Conservation (phyloP, 2,113 vertebrate species). For the Phalacrocorax brasilianus region DNA sequence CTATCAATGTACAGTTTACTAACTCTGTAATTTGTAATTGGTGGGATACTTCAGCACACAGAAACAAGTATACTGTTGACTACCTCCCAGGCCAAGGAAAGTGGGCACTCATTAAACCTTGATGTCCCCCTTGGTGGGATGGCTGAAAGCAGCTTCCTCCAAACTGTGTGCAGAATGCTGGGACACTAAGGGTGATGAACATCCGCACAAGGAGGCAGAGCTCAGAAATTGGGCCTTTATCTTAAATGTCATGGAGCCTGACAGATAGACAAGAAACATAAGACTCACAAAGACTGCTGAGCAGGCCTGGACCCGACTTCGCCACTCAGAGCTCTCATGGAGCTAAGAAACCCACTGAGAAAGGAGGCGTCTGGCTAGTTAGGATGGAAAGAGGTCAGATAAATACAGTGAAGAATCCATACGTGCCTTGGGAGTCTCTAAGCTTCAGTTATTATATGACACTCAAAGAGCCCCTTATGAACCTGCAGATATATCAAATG, state of each 20-base stretch:
- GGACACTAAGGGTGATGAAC: background rate
- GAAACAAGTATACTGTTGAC: background rate
- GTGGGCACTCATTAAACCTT: rapidly evolving
- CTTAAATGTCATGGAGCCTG: rapidly evolving
- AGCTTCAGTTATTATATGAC: rapidly evolving
- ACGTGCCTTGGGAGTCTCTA: background rate
- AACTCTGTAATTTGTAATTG: background rate
- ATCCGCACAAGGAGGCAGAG: background rate
- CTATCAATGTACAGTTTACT: background rate
- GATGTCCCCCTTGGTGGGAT: rapidly evolving
- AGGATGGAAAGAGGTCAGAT: background rate
- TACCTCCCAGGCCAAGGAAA: background rate
- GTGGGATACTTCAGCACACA: background rate
- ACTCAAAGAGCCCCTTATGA: background rate
- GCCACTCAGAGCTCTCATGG: background rate
- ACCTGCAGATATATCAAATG: background rate
- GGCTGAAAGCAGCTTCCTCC: background rate
- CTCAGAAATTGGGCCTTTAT: background rate
- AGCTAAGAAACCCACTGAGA: background rate
- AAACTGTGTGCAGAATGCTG: background rate
- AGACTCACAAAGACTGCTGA: background rate
- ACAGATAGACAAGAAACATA: background rate
- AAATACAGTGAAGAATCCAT: background rate
- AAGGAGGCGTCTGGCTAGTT: background rate
- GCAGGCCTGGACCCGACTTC: background rate